Evolutionary conservation across 2,888 invertebrate species (phyloP).

Genomic region (Orthosia gothica): DNA sequence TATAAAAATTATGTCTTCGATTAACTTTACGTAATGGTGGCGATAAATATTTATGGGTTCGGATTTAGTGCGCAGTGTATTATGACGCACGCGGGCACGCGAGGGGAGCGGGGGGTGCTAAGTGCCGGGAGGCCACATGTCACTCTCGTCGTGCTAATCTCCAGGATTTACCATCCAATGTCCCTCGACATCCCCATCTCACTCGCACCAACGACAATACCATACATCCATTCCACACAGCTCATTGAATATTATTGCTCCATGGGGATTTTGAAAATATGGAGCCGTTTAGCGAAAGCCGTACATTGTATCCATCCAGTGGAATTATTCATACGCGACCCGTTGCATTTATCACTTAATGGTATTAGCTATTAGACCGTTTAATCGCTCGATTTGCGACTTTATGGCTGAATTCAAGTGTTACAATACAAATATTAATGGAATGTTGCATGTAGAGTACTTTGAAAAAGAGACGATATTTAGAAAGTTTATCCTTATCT

Average conservation of each 20-base stretch:
- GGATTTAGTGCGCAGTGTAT: slow-evolving; percentile 71
- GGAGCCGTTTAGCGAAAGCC: slow-evolving; percentile 91
- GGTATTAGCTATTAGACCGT: slow-evolving; percentile 90
- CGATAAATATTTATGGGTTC: slow-evolving; percentile 78
- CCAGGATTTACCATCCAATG: slow-evolving; percentile 90
- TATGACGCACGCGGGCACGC: slow-evolving; percentile 70
- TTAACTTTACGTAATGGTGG: slow-evolving; percentile 64
- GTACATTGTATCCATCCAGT: slow-evolving; percentile 90
- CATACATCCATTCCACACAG: slow-evolving; percentile 85
- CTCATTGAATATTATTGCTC: slow-evolving; percentile 92
- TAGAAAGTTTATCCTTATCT: neutral
- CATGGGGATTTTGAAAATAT: slow-evolving; percentile 92
- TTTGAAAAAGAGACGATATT: neutral
- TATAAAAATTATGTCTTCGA: slow-evolving; percentile 61
- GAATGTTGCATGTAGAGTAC: slow-evolving; percentile 15
- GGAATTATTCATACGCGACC: slow-evolving; percentile 90
- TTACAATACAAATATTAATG: slow-evolving; percentile 42
- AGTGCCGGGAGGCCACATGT: slow-evolving; percentile 91
- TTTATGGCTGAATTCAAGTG: slow-evolving; percentile 79
- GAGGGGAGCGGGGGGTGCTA: slow-evolving; percentile 83
- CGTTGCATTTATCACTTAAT: slow-evolving; percentile 91
- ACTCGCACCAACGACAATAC: slow-evolving; percentile 72
- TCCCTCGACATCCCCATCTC: slow-evolving; percentile 83
- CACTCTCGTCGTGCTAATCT: slow-evolving; percentile 91
- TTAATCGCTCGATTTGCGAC: slow-evolving; percentile 90